Evolutionary conservation across 2,888 invertebrate genomes (phyloP).

Genomic region (Chloroclysta siterata): DNA sequence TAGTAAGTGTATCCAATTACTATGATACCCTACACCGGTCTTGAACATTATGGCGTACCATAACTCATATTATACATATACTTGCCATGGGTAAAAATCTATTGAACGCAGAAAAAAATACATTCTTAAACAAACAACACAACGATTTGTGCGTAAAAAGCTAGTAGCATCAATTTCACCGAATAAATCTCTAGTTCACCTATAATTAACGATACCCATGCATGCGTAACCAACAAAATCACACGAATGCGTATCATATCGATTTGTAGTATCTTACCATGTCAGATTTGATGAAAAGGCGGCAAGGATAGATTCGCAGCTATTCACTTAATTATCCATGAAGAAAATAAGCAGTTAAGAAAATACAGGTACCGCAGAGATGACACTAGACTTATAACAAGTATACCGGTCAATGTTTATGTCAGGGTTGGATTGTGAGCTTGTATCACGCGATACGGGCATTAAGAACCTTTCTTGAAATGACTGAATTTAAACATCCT

Average conservation of each 20-base stretch:
- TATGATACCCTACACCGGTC: slow-evolving; percentile 66
- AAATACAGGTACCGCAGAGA: slow-evolving; percentile 9
- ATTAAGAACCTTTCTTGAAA: slow-evolving; percentile 35
- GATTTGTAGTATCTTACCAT: slow-evolving; percentile 15
- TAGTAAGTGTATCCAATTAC: slow-evolving; percentile 81
- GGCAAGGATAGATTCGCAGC: slow-evolving; percentile 5
- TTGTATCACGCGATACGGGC: slow-evolving; percentile 36
- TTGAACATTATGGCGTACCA: slow-evolving; percentile 53
- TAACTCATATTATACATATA: slow-evolving; percentile 55
- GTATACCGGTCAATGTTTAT: slow-evolving; percentile 34
- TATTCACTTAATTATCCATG: slow-evolving; percentile 14
- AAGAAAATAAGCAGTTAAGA: slow-evolving; percentile 12
- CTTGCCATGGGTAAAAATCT: slow-evolving; percentile 52
- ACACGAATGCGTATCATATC: slow-evolving; percentile 22
- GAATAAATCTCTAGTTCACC: not conserved
- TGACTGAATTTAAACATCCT: slow-evolving; percentile 27
- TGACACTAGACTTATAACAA: slow-evolving; percentile 25
- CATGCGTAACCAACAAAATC: slow-evolving; percentile 20
- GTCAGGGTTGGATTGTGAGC: slow-evolving; percentile 26
- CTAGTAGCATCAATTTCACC: slow-evolving; percentile 15
- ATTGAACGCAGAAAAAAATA: slow-evolving; percentile 27
- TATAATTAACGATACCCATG: slow-evolving; percentile 6
- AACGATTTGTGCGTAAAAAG: not conserved
- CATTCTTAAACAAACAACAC: not conserved
- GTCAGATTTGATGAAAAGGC: slow-evolving; percentile 17